Conservation (phyloP, 2,888 invertebrate species). For the Parasteatoda lunata region DNA sequence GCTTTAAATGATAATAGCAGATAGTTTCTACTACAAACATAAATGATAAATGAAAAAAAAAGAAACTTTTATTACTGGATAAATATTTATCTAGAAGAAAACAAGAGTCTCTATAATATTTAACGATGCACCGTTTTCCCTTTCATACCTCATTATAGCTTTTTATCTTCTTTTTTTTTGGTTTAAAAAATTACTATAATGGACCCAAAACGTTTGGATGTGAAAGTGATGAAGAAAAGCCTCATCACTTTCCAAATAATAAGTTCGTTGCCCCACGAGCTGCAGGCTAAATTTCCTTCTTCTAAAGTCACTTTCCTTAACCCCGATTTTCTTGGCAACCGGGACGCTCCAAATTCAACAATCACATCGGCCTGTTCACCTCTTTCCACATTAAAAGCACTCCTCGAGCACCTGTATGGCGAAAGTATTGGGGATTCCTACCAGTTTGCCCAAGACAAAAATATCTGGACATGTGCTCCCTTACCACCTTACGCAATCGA, state of each 20-base stretch:
- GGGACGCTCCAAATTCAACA: not conserved
- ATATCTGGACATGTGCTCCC: not conserved
- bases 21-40: no score
- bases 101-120: no score
- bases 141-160: no score
- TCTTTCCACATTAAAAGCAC: not conserved
- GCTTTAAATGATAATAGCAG: no score
- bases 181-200: no score
- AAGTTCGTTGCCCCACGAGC: not conserved
- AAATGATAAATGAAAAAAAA: no score
- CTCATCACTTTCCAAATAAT: slow-evolving; percentile 5
- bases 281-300: not conserved
- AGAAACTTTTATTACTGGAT: no score
- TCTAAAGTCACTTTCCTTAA: slow-evolving; percentile 3
- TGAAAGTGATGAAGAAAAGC: not conserved
- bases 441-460: not conserved
- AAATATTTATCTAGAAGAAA: no score
- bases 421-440: not conserved
- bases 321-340: not conserved
- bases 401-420: not conserved
- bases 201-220: not conserved
- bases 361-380: not conserved
- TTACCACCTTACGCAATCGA: not conserved
- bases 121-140: no score
- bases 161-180: no score